phyloP scores from a whole-genome alignment of 2,888 invertebrate species.

The Drosophila dives region DNA sequence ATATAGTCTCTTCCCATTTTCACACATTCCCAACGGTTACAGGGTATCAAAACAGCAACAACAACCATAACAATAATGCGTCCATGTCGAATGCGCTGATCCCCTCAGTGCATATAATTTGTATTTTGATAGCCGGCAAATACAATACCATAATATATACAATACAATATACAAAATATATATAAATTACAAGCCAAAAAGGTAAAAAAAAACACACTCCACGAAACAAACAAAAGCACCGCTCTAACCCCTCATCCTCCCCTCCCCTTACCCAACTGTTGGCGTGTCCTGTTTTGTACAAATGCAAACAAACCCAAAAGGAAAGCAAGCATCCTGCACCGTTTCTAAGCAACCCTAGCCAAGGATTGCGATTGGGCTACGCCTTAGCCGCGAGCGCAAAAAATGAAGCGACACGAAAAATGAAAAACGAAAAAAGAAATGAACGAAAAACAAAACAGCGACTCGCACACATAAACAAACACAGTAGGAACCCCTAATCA shows the following conservation, averaged over 20 bases:
- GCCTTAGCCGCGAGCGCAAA: conserved; percentile 50
- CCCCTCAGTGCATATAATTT: conserved; percentile 62
- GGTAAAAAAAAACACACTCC: conserved; percentile 58
- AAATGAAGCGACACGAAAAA: background rate
- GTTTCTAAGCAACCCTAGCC: conserved; percentile 60
- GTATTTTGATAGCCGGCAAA: conserved; percentile 75
- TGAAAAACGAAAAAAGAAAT: conserved; percentile 1
- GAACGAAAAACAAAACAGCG: conserved; percentile 9
- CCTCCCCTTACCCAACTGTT: background rate
- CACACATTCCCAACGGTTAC: background rate
- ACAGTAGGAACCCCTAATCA: conserved; percentile 66
- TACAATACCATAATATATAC: conserved; percentile 54
- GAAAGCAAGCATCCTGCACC: conserved; percentile 36
- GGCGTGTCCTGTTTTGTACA: conserved; percentile 51
- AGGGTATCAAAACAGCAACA: conserved; percentile 5
- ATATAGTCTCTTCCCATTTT: background rate
- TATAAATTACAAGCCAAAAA: conserved; percentile 81
- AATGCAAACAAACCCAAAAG: conserved; percentile 73
- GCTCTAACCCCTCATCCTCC: conserved; percentile 4
- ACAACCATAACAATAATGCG: conserved; percentile 27
- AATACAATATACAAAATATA: conserved; percentile 61
- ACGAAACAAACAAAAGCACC: conserved; percentile 49
- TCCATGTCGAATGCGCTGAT: conserved; percentile 63
- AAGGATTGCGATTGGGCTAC: conserved; percentile 51
- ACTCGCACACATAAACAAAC: conserved; percentile 34